Percentiles rank a stretch among this genome's conserved stretches.
phyloP scores from a whole-genome alignment of 2,888 invertebrate genomes.

The Scaptomyza parva region DNA sequence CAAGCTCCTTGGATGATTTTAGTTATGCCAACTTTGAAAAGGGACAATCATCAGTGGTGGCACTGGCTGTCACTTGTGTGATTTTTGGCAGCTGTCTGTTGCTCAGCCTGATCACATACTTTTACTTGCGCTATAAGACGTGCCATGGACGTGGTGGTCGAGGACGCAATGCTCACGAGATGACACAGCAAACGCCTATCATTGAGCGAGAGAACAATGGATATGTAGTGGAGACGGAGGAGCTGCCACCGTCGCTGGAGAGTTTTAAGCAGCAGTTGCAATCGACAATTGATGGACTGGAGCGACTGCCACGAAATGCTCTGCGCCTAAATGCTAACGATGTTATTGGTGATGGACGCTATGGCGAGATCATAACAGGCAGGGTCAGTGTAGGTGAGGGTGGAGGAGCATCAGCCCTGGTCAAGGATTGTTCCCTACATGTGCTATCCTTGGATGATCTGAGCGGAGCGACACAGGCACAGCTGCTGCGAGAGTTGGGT shows the following conservation, averaged over 20 bases:
- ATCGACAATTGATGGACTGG: slow-evolving; percentile 87
- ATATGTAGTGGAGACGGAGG: slow-evolving; percentile 91
- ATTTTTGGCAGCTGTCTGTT: slow-evolving; percentile 88
- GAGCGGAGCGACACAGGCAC: slow-evolving; percentile 84
- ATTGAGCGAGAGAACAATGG: slow-evolving; percentile 92
- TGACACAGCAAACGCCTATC: slow-evolving; percentile 92
- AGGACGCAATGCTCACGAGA: slow-evolving; percentile 87
- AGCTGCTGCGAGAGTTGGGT: slow-evolving; percentile 90
- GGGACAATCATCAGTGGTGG: slow-evolving; percentile 83
- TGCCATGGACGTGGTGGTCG: slow-evolving; percentile 79
- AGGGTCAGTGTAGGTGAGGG: slow-evolving; percentile 85
- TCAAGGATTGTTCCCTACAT: slow-evolving; percentile 87
- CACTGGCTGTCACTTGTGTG: slow-evolving; percentile 88
- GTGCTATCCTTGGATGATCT: slow-evolving; percentile 87
- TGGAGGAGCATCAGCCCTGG: neutral
- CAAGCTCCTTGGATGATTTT: slow-evolving; percentile 75
- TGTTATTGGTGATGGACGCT: slow-evolving; percentile 90
- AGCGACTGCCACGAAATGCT: slow-evolving; percentile 88
- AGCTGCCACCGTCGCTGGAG: slow-evolving; percentile 88
- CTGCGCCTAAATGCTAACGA: slow-evolving; percentile 90
- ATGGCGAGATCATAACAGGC: slow-evolving; percentile 91
- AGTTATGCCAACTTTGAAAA: slow-evolving; percentile 80
- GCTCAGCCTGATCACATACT: slow-evolving; percentile 86
- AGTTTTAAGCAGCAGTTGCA: slow-evolving; percentile 90
- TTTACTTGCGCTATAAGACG: slow-evolving; percentile 84